Base-by-base conservation (phyloP, 2,797 vertebrate genomes). In the Intellagama lesueurii region DNA sequence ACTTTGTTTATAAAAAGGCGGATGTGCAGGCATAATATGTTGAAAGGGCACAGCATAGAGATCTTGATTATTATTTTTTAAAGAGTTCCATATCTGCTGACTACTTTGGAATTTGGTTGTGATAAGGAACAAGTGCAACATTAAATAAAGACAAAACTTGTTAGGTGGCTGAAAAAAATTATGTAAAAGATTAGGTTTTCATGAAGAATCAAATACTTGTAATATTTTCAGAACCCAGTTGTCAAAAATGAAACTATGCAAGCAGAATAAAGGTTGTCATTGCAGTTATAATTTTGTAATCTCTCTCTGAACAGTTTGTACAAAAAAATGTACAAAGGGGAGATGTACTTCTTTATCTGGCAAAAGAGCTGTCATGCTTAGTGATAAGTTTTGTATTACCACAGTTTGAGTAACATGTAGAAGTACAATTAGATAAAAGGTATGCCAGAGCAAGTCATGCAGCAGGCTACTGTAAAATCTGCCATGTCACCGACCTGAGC, bases 11-110 rank as follows among this genome's bases (percentile, higher is more conserved):
- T 56, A 56, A 56, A 56, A 56, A 11, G 52, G 52, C 9, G 5
- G 35, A 0, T 32, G 47, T 30, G 7, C 0, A 0, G 22, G 78
- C 16, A 14, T n/a, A 86, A 1, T 52, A 3, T 88, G 32, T 35
- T 86, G 52, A 78, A 88, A 35, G 69, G 22, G 32, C 89, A 16
- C 1, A 1, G 76, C 66, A 3, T 24, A 47, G n/a, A 89, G 69
- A 68, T 88, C 11, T 90, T 69, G 0, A 69, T 26, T 92, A 89
- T 89, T 87, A 24, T 26, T 92, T 89, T 89, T 87, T 19, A 32
- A 86, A 49, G 12, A 35, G 5, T 4, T 87, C n/a, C 52, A 24
- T 2, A 35, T 89, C 16, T 83, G n/a, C 69, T 79, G 28, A 1
- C 2, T 91, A 64, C 4, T 26, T 87, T 92, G 35, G 22, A 81